Base-by-base conservation (phyloP, 2,888 invertebrate genomes). In the Heliconius sara region DNA sequence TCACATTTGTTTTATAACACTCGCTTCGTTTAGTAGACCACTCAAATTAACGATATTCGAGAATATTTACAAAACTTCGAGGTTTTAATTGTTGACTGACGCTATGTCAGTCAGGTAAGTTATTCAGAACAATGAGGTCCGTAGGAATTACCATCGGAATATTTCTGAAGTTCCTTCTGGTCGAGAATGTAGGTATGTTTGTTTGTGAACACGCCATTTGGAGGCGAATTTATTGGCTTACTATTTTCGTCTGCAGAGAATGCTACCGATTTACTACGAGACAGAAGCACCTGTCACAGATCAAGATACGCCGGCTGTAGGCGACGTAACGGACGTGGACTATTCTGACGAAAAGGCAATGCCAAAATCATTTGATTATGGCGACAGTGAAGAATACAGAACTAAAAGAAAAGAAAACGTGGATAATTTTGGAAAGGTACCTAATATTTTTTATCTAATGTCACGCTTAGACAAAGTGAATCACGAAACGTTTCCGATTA, bases 51-150 rank as follows among this genome's bases (percentile, higher is more conserved):
- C 84, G 85, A 81, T 85, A 86, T 81, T 73, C n/a, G 84, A 85
- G 79, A 80, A 77, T 90, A 90, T 93, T 93, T 91, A 88, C 87
- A 90, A 91, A 91, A 87, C 84, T 81, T 22, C 76, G 73, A 85
- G 82, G 76, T 81, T 83, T 83, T 82, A 80, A 79, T 83, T 79
- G 75, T 77, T 79, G 22, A 82, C 78, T 73, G 76, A 81, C 86
- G 87, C 83, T 88, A 22, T 52, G 52, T 85, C 83, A 87, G 84
- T 86, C 70, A 73, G 80, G 83, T 83, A 84, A 86, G 85, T 82
- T 77, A 82, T 80, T 83, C 82, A 78, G 80, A 81, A 70, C 84
- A 86, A 93, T 93, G 93, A 86, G 82, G 87, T 82, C 84, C 68
- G 82, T 85, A 68, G 86, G 86, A 78, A 83, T 91, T 80, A 77